Percentiles rank a stretch among this genome's conserved stretches.
Evolutionary conservation across 1,140 invertebrate genomes (phyloP).

Genomic region (Stegodyphus mimosarum): DNA sequence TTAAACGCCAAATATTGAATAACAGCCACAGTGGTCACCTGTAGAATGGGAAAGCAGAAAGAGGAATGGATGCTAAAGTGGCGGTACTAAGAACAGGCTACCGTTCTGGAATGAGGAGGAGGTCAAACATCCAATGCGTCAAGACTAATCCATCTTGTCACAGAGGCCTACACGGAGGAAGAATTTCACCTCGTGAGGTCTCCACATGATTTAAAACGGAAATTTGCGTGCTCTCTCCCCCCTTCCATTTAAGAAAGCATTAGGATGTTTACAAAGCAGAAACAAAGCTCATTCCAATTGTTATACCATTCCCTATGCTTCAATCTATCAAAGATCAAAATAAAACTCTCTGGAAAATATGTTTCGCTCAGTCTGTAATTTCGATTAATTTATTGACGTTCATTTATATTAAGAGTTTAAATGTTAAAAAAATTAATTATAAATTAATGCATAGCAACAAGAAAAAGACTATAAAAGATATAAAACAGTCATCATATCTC

Average conservation of each 20-base stretch:
- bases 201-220: conserved; percentile 7
- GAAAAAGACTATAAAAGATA: no score
- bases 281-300: neutral
- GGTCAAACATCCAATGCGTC: conserved; percentile 8
- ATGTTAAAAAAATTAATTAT: no score
- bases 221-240: neutral
- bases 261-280: neutral
- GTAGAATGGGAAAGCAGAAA: conserved; percentile 1
- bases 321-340: no score
- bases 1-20: neutral
- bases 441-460: no score
- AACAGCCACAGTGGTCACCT: neutral
- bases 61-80: neutral
- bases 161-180: conserved; percentile 3
- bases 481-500: no score
- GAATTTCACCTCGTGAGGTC: conserved; percentile 15
- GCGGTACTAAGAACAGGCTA: neutral
- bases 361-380: no score
- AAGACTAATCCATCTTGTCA: conserved; percentile 7
- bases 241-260: neutral
- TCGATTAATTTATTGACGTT: no score
- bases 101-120: neutral
- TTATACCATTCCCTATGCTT: neutral
- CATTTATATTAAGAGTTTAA: no score
- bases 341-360: no score